Base-by-base conservation (phyloP, 2,888 invertebrate genomes). In the Drosophila tripunctata region DNA sequence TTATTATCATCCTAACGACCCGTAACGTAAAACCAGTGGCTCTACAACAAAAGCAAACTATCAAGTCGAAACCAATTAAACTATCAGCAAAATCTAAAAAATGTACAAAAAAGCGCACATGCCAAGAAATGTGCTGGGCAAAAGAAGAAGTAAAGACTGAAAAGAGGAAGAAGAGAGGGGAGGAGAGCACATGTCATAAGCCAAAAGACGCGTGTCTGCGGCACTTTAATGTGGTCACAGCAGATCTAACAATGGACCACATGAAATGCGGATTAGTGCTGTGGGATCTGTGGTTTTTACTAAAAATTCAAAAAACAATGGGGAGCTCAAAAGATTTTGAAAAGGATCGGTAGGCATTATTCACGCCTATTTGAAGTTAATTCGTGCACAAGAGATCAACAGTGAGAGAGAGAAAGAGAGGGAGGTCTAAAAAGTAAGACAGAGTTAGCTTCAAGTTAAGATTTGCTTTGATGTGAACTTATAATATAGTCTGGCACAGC, bases 291-390 rank as follows among this genome's bases (percentile, higher is more conserved):
- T 12, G 54, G 45, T 45, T 36, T 24, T 5, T 19, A 17, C 6
- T 55, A 14, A 12, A 62, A 70, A 67, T 41, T 41, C 17, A 15
- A 58, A 68, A 78, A 54, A 68, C 77, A 69, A 75, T 70, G 66
- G 63, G 44, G 55, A 56, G 61, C 48, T 75, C 31, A 63, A 75
- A 68, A 68, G 58, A 67, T 63, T 63, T 64, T 41, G 36, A 55
- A 60, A 67, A 75, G 67, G 70, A 75, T 79, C 77, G 60, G 44
- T 41, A 61, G 48, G 62, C 66, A 83, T 83, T 85, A 80, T 83
- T 85, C 69, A 85, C 86, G 86, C 82, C 84, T 80, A 65, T 76
- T 78, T 85, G 83, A 70, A 70, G 78, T 70, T 80, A 76, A 86
- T 83, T 83, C 64, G 69, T 69, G 74, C 76, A 71, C 69, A 68